phyloP scores from a whole-genome alignment of 2,113 vertebrate species.

The Enhydra lutris region DNA sequence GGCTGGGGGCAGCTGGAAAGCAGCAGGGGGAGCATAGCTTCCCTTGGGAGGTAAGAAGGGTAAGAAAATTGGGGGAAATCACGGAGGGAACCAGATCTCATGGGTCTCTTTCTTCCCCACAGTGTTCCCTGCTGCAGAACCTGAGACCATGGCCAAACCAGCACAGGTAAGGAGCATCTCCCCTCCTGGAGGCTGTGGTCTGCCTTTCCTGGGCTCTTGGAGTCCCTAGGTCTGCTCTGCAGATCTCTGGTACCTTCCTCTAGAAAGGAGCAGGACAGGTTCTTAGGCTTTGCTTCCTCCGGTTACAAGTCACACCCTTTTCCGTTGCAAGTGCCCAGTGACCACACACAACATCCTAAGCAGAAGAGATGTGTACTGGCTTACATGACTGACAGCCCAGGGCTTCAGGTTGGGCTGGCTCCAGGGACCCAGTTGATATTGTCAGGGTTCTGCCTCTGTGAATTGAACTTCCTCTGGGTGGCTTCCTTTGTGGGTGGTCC shows the following conservation, averaged over 20 bases:
- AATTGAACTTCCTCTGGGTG: background rate
- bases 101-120: background rate
- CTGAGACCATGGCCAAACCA: slow-evolving; percentile 65
- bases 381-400: background rate
- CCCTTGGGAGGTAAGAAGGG: background rate
- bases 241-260: background rate
- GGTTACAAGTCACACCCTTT: background rate
- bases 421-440: background rate
- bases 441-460: background rate
- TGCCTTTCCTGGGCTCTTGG: background rate
- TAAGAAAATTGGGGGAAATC: background rate
- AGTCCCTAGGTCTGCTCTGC: background rate
- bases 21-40: background rate
- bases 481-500: background rate
- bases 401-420: background rate
- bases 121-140: slow-evolving; percentile 45
- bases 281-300: background rate
- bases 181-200: background rate
- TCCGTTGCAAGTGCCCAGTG: background rate
- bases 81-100: background rate
- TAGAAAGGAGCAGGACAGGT: background rate
- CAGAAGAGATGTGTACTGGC: background rate
- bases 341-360: background rate
- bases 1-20: background rate
- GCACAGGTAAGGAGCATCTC: slow-evolving; percentile 55